A percentile compares a stretch with the other conserved stretches of the same genome.
These are phyloP conservation scores for Antechinus stuartii DNA, from an alignment of 2,113 vertebrate genomes.

Conservation along the genomic window DNA sequence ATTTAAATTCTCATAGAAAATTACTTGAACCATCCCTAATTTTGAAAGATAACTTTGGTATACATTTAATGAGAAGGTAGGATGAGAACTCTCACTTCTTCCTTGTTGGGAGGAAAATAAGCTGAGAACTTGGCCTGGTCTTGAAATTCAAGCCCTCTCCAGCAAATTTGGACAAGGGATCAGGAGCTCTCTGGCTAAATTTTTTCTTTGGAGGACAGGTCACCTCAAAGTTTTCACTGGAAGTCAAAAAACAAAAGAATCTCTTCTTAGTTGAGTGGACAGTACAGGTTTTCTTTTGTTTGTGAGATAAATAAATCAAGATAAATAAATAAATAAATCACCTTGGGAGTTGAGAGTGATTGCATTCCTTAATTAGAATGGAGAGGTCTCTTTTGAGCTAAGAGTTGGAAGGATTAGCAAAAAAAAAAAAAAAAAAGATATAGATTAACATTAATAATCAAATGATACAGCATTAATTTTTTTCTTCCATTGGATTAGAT, in stretches of 20 bases:
- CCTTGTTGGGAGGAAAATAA: not conserved
- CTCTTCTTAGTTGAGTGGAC: not conserved
- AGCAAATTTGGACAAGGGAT: not conserved
- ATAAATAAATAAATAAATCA: no score
- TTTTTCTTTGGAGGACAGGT: not conserved
- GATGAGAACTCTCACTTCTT: not conserved
- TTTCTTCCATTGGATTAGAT: not conserved
- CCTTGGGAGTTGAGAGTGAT: not conserved
- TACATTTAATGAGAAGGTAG: not conserved
- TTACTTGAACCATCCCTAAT: not conserved
- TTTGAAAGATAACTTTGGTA: not conserved
- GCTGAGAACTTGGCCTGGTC: not conserved
- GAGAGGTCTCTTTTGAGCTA: no score
- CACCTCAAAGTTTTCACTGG: not conserved
- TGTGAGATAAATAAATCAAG: no score
- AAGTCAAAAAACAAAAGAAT: no score
- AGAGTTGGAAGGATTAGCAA: no score
- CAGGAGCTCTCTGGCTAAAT: not conserved
- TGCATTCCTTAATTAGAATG: no score
- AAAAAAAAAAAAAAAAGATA: no score
- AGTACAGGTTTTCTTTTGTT: no score
- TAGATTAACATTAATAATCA: no score
- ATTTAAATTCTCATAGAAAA: not conserved
- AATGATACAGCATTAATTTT: no score
- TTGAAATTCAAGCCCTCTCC: not conserved